These are phyloP conservation scores for Neoseiulus cucumeris DNA, from an alignment of 1,140 invertebrate species.

Conservation along the genomic window DNA sequence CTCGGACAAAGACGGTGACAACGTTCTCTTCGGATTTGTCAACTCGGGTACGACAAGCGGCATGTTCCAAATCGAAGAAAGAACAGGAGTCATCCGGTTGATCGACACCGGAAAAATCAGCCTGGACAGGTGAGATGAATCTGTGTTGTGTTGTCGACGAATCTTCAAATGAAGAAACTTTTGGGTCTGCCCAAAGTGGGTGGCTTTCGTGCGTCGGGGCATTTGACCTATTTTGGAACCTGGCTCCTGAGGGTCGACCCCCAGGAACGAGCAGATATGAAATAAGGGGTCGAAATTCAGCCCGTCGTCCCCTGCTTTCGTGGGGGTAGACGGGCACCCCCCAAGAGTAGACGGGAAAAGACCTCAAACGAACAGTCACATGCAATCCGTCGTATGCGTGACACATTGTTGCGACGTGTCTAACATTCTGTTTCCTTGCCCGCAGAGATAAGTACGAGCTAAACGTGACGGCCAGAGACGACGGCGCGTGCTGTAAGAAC, in stretches of 20 bases:
- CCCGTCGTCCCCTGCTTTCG: no score
- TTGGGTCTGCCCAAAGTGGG: no score
- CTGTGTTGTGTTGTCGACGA: background rate
- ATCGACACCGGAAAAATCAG: conserved; percentile 8
- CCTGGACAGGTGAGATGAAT: background rate
- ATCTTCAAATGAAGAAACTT: no score
- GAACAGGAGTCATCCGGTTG: conserved; percentile 37
- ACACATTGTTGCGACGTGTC: background rate
- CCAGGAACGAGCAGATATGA: no score
- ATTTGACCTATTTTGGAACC: no score
- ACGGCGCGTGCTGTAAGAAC: conserved; percentile 72
- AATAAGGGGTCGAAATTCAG: no score
- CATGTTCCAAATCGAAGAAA: conserved; percentile 84
- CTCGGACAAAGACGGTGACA: conserved; percentile 84
- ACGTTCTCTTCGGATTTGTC: conserved; percentile 78
- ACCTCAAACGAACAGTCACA: background rate
- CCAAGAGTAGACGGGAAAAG: background rate
- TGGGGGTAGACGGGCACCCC: no score
- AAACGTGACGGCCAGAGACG: conserved; percentile 80
- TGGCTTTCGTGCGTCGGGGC: no score
- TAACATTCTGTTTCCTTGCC: conserved; percentile 41
- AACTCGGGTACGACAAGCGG: conserved; percentile 67
- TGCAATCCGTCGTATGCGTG: no score
- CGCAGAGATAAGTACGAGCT: conserved; percentile 63
- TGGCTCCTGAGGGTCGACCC: no score